These are phyloP conservation scores for Magallana nippona DNA, from an alignment of 2,888 invertebrate genomes.

Conservation along the genomic window DNA sequence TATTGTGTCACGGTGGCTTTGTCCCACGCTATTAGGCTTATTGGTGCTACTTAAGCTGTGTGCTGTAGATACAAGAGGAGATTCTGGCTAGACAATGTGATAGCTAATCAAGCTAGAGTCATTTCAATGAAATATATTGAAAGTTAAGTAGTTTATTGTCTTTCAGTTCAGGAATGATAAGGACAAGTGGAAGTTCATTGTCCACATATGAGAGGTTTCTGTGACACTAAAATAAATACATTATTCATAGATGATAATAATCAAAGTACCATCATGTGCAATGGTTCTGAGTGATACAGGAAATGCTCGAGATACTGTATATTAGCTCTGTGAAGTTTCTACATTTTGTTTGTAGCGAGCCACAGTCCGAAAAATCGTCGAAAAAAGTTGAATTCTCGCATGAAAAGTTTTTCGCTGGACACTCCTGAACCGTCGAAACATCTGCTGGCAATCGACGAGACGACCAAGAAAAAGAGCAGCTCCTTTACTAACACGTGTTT, in stretches of 20 bases:
- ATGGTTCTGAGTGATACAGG: background rate
- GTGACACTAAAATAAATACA: background rate
- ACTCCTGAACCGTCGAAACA: slow-evolving; percentile 88
- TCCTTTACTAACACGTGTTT: slow-evolving; percentile 77
- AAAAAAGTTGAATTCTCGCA: slow-evolving; percentile 96
- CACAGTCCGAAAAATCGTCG: slow-evolving; percentile 92
- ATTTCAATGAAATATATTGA: background rate
- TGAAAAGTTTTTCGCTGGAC: slow-evolving; percentile 98
- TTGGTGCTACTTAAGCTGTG: too few relatives aligned
- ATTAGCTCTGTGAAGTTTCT: background rate
- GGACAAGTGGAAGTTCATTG: too few relatives aligned
- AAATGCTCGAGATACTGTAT: background rate
- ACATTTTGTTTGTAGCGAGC: slow-evolving; percentile 62
- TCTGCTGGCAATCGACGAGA: slow-evolving; percentile 75
- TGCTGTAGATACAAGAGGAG: too few relatives aligned
- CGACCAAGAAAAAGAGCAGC: slow-evolving; percentile 77
- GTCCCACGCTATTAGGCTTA: too few relatives aligned
- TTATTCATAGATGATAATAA: too few relatives aligned
- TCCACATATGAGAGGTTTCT: background rate
- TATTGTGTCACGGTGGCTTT: too few relatives aligned
- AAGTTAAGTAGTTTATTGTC: background rate
- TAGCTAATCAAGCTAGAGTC: too few relatives aligned
- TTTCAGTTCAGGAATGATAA: too few relatives aligned
- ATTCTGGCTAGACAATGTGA: too few relatives aligned
- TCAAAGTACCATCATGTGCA: too few relatives aligned